Evolutionary conservation across 2,888 invertebrate species (phyloP), one percentile per base, ranked within the genome.

Genomic region (Phengaris alcon): DNA sequence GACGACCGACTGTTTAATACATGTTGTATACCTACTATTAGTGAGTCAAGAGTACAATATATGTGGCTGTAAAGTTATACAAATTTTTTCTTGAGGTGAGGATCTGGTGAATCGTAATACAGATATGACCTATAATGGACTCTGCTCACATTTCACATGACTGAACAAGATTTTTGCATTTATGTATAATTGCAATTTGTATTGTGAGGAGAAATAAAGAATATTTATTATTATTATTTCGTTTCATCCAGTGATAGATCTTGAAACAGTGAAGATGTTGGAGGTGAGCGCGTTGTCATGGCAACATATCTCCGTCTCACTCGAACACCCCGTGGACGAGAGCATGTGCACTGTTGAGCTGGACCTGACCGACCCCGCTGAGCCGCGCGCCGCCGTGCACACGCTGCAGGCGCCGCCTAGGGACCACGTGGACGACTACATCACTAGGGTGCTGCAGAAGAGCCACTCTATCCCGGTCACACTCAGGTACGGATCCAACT

Each of bases 391-490:
- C 82, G 94, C 95, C 54, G 95, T 98, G 0, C 96, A 96, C 85
- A 95, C 96, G 48, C 94, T 95, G 2, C 88, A 87, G 84, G 88
- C 90, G 77, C 86, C 88, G 13, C 94, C 81, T 10, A 79, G 86
- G 1, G 88, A 89, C 1, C 89, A 88, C 55, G 78, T 93, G 12
- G 92, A 94, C 78, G 94, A 94, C 10, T 91, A 93, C 81, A 87
- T 94, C 82, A 92, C 93, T 79, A 69, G 88, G 77, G 88, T 98
- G 73, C 94, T 98, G 79, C 98, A 98, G 87, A 96, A 97, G 84
- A 97, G 97, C 82, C 95, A 98, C 82, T 98, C 98, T n/a, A 97
- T 99, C 86, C 98, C 99, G 2, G 95, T 98, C 75, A 98, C 98
- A 7, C 95, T 98, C 90, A 95, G 98, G 84, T 96, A 96, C 51